Conservation (phyloP, 2,797 vertebrate species). For the Dipus sagitta region DNA sequence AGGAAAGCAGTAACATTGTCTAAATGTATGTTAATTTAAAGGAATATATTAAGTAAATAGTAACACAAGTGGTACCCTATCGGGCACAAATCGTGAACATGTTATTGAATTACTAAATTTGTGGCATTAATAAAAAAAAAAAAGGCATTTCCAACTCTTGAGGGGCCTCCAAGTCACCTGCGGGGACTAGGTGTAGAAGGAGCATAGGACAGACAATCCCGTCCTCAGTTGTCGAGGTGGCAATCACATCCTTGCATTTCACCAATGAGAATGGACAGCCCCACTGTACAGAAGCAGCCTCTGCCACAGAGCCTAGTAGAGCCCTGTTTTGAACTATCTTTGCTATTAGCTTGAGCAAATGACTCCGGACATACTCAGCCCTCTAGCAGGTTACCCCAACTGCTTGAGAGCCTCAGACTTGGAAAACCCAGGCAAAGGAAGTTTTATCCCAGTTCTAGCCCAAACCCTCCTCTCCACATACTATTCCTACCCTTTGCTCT, state of each 20-base stretch:
- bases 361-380: neutral
- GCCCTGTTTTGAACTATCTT: neutral
- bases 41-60: neutral
- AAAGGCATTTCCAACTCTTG: neutral
- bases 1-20: neutral
- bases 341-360: neutral
- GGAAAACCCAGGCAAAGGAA: neutral
- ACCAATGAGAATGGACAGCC: neutral
- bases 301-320: neutral
- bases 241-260: accelerated
- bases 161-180: neutral
- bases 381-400: neutral
- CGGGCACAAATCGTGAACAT: neutral
- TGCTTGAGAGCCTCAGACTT: neutral
- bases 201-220: neutral
- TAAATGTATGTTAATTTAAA: conserved; percentile 23
- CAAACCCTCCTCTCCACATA: no score
- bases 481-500: neutral
- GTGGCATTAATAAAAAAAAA: neutral
- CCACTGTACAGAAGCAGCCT: no score
- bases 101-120: neutral
- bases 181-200: neutral
- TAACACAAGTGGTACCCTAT: neutral
- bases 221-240: neutral
- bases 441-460: neutral